Evolutionary conservation across 2,113 vertebrate genomes (phyloP), one percentile per base, ranked within the genome.

Genomic region (Toxotes jaculatrix): DNA sequence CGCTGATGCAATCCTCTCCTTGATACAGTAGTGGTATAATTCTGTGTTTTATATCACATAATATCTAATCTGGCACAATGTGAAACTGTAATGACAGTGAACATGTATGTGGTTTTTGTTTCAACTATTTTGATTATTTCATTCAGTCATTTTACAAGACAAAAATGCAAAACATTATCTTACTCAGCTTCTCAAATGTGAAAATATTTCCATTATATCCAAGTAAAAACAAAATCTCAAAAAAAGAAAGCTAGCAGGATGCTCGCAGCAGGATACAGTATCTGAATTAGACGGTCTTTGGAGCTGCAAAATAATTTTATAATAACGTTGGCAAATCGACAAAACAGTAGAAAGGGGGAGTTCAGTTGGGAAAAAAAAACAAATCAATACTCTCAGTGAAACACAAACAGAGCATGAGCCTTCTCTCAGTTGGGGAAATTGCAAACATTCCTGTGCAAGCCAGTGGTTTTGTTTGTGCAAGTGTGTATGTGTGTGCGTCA

Each of bases 331-430:
- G 17, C 9, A 59, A 51, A 66, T 34, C 14, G 11, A 56, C 11
- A 40, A 49, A 65, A 56, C 45, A 68, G 45, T 23, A 62, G 60
- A 38, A 7, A 43, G 21, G 5, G 6, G 14, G 4, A 38, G 14
- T 73, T 16, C 42, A 36, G 62, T 34, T 65, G n/a, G 38, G 43
- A 23, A n/a, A 62, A 45, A 51, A 78, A 64, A 56, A 63, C 7
- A 56, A 76, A 88, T 90, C 88, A 81, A 88, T 88, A 79, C 64
- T 82, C 74, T 86, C 36, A 31, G 77, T 87, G 88, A 90, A 89
- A 93, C 67, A 63, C 85, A 88, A 85, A 87, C 36, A 84, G 45
- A 76, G 65, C 57, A 72, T 36, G 55, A 64, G 57, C 71, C 65
- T 72, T 74, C 59, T 74, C 42, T 49, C 59, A 49, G 16, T n/a